Conservation (phyloP, 2,888 invertebrate genomes). For the Heliconius erato region DNA sequence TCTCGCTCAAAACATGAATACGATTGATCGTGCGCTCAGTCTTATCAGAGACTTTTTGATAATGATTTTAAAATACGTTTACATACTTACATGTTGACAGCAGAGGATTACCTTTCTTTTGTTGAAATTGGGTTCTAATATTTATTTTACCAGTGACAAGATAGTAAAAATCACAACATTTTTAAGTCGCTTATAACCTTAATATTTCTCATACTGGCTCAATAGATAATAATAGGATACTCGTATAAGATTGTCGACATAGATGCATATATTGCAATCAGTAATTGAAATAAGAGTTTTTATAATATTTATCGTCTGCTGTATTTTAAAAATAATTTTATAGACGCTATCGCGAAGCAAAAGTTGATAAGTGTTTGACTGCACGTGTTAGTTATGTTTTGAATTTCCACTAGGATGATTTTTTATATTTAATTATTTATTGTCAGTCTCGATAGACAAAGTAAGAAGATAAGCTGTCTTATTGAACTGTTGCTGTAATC, state of each 20-base stretch:
- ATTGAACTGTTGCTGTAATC: no score
- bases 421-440: no score
- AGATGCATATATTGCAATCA: neutral
- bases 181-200: constrained; percentile 8
- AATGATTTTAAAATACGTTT: constrained; percentile 80
- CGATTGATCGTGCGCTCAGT: constrained; percentile 76
- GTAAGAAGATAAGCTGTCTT: no score
- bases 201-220: neutral
- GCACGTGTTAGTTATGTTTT: neutral
- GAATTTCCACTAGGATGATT: neutral
- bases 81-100: constrained; percentile 72
- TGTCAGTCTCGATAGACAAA: no score
- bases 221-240: neutral
- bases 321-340: neutral
- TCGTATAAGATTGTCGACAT: neutral
- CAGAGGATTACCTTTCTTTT: constrained; percentile 62
- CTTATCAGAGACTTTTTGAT: constrained; percentile 78
- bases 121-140: constrained; percentile 52
- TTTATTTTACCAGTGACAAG: constrained; percentile 53
- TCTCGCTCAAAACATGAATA: constrained; percentile 66
- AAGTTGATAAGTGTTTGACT: neutral
- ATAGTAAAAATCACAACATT: constrained; percentile 26
- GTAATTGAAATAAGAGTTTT: neutral
- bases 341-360: neutral
- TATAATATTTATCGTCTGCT: neutral